Evolutionary conservation across 2,888 invertebrate genomes (phyloP), one percentile per base, ranked within the genome.

Genomic region (Drosophila neutralis): DNA sequence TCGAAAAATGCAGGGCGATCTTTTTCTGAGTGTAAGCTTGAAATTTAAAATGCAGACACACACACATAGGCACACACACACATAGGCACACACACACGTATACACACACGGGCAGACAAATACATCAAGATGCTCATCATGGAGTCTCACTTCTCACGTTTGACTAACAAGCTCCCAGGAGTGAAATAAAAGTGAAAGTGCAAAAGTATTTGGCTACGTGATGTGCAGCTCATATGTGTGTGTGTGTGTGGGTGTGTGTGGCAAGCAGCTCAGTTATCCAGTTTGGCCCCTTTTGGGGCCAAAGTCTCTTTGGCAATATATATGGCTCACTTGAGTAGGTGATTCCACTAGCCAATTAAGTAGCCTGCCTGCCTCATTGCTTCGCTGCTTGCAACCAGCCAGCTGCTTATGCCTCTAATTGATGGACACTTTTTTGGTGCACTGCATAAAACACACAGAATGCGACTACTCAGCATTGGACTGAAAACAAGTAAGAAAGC

Each of bases 161-260:
- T 83, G 82, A 69, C 77, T 90, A 91, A 91, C 91, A 87, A 91
- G 91, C 82, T 91, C 91, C 91, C 91, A 74, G 82, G 92, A 91
- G 91, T 84, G 73, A 83, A 86, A 91, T 91, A 91, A 82, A 91
- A 89, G 74, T 73, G 87, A 88, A 88, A 84, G 84, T 82, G 84
- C 82, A 80, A 87, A 85, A 82, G 82, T 76, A 86, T 89, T 83
- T 78, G 80, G 76, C 80, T 91, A 91, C 91, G 90, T 91, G 91
- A 86, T 83, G 87, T 77, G 76, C 54, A 64, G 78, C 73, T 60
- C 71, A 38, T 65, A 42, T 75, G 24, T 45, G 24, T 45, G 45
- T 24, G 45, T 4, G 10, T 2, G n/a, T n/a, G 10, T n/a, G 2
- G n/a, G 5, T 49, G 29, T 11, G 27, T 27, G 4, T 27, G 27